These are phyloP conservation scores for Anolis carolinensis DNA, from an alignment of 2,113 vertebrate genomes.

Conservation along the genomic window DNA sequence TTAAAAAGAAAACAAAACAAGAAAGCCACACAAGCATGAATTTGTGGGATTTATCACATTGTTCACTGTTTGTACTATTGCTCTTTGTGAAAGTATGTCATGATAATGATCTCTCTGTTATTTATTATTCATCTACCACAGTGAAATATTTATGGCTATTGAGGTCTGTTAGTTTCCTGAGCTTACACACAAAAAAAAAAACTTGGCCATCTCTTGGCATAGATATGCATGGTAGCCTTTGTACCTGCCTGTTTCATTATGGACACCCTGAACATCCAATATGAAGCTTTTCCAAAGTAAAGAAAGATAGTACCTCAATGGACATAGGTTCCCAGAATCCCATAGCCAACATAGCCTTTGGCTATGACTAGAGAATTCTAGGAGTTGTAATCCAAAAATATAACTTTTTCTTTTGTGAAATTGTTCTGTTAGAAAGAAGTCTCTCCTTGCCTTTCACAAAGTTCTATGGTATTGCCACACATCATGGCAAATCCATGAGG, in stretches of 20 bases:
- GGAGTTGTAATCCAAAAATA: too few species aligned
- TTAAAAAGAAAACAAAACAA: not conserved
- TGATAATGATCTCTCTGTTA: constrained; percentile 52
- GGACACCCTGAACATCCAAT: constrained; percentile 40
- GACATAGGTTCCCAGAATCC: too few species aligned
- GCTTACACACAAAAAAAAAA: constrained; percentile 44
- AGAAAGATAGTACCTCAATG: too few species aligned
- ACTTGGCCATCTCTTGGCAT: constrained; percentile 55
- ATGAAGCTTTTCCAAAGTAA: constrained; percentile 40
- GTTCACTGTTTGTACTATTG: constrained; percentile 65
- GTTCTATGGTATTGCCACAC: too few species aligned
- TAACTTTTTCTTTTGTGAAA: too few species aligned
- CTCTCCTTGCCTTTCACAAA: too few species aligned
- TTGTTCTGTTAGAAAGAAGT: too few species aligned
- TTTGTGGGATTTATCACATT: constrained; percentile 63
- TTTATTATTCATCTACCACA: constrained; percentile 68
- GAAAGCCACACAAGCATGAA: constrained; percentile 32
- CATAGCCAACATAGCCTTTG: too few species aligned
- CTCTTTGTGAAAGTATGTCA: constrained; percentile 66
- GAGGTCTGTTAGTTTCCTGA: constrained; percentile 52
- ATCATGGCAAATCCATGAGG: too few species aligned
- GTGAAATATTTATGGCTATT: constrained; percentile 62
- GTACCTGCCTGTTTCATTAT: constrained; percentile 23
- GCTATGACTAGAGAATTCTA: too few species aligned
- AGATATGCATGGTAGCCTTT: constrained; percentile 38